Base-by-base conservation (phyloP, 2,797 vertebrate genomes). In the Anguilla marmorata region DNA sequence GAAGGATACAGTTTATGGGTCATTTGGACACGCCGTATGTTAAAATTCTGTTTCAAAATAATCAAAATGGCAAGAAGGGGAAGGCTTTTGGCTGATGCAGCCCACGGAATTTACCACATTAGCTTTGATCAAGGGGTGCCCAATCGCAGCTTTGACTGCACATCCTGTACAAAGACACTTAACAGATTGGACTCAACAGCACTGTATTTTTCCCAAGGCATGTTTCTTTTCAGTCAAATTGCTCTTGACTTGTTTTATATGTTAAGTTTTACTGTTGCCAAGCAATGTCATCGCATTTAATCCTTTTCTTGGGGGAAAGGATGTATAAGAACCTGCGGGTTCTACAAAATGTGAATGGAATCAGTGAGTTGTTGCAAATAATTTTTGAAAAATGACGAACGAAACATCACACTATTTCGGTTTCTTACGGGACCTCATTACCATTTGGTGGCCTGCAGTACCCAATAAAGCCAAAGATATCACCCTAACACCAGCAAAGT, bases 151-250 rank as follows among this genome's bases (percentile, higher is more conserved):
- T 74, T 5, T 45, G 48, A 54, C 41, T 86, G 85, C 63, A 85
- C 9, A 50, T 33, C 48, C 63, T 74, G 41, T 41, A 30, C 14
- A 84, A 7, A 27, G 66, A 84, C 41, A 30, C 66, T 37, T n/a
- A 24, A 56, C 82, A 88, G 83, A 85, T 85, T 76, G 48, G 83
- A 33, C 12, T 56, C 33, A 85, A 85, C 87, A 85, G 58, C 52
- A 74, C 50, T 21, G 21, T 11, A 24, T 33, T 37, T 21, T 85
- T 85, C 33, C 30, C 52, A 50, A 12, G 33, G 66, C 69, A 45
- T 56, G 63, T 27, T 86, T 79, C 87, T n/a, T 30, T 85, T 41
- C 66, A 88, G 66, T 24, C 48, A 79, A 85, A 85, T 69, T 56
- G 5, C 21, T 88, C 50, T 52, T 12, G 48, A 88, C 60, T 88